Conservation (phyloP, 2,888 invertebrate genomes). For the Netelia melanura region DNA sequence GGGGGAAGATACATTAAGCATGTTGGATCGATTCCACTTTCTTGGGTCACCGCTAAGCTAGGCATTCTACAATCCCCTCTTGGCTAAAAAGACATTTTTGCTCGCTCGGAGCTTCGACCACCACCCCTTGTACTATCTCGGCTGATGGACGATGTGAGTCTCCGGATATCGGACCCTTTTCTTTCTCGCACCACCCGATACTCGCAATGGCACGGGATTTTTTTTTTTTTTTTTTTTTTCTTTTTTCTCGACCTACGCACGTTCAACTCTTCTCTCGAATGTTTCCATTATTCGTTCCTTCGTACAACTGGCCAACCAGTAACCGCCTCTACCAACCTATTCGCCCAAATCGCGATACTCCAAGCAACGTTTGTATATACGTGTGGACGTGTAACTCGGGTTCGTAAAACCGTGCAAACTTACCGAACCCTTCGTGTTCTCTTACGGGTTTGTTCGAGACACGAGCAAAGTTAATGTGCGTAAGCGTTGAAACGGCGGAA, state of each 20-base stretch:
- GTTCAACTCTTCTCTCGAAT: not conserved
- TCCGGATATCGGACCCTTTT: not conserved
- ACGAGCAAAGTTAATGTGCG: not conserved
- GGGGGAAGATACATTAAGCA: conserved; percentile 75
- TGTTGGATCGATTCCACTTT: conserved; percentile 82
- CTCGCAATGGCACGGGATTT: not conserved
- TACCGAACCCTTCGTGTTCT: not conserved
- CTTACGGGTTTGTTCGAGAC: not conserved
- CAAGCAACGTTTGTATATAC: not conserved
- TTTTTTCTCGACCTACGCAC: not conserved
- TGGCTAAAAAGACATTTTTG: conserved; percentile 59
- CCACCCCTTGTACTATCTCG: not conserved
- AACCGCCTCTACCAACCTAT: not conserved
- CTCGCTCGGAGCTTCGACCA: not conserved
- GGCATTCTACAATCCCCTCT: conserved; percentile 64
- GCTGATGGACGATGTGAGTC: not conserved
- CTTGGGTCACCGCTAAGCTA: conserved; percentile 74
- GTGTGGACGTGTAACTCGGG: not conserved
- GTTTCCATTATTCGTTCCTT: not conserved
- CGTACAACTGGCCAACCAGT: not conserved
- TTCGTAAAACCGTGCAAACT: not conserved
- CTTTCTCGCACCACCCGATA: not conserved
- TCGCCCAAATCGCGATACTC: not conserved
- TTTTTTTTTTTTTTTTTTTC: not conserved
- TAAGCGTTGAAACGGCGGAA: not conserved